Evolutionary conservation across 2,113 vertebrate genomes (phyloP).

Genomic region (Urocolius indicus): DNA sequence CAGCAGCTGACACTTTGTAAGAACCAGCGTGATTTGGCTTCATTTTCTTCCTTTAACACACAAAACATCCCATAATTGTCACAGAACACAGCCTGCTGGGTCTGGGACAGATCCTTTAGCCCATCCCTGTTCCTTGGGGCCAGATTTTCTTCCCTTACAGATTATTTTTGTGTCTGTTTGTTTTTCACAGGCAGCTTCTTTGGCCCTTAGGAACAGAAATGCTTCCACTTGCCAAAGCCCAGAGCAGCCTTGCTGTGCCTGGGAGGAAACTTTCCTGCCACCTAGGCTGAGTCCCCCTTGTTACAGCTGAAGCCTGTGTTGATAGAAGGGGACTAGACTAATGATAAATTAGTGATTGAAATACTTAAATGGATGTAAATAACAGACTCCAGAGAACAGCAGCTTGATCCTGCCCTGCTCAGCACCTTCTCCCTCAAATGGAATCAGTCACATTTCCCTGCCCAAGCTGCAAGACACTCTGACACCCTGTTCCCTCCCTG

Average conservation of each 20-base stretch:
- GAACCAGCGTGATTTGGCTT: not conserved
- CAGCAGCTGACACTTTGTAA: not conserved
- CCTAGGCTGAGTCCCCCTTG: not conserved
- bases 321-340: not conserved
- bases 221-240: not conserved
- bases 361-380: not conserved
- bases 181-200: not conserved
- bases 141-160: not conserved
- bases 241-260: accelerated
- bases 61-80: not conserved
- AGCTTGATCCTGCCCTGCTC: not conserved
- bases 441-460: not conserved
- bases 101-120: not conserved
- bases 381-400: not conserved
- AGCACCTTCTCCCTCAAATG: not conserved
- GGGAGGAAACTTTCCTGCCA: not conserved
- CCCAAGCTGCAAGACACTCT: not conserved
- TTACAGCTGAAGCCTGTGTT: not conserved
- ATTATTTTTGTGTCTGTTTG: not conserved
- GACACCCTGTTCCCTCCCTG: accelerated
- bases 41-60: not conserved
- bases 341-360: not conserved
- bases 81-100: not conserved
- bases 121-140: not conserved
- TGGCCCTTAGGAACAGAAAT: not conserved